phyloP scores from a whole-genome alignment of 2,797 vertebrate genomes.

The Brachyrhaphis roseni region DNA sequence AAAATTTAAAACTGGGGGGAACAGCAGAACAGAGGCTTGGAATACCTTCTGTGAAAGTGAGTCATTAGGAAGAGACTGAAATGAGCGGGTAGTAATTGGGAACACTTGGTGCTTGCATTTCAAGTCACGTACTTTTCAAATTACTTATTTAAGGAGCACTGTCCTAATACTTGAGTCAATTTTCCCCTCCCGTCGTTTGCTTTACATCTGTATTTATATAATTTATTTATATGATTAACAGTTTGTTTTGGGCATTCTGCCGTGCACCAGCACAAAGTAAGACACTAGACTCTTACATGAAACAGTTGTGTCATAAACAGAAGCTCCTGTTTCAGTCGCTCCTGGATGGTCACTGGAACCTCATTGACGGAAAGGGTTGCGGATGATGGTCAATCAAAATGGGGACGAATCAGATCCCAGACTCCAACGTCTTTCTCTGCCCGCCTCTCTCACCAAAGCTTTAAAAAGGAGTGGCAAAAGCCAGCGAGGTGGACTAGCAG shows the following conservation, averaged over 20 bases:
- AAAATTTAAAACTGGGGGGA: no score
- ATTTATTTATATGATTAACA: slow-evolving; percentile 24
- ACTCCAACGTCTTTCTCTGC: background rate
- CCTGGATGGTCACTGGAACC: background rate
- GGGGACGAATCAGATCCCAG: background rate
- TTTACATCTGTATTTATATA: slow-evolving; percentile 19
- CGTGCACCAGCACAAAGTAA: background rate
- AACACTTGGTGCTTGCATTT: slow-evolving; percentile 6
- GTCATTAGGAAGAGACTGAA: slow-evolving; percentile 62
- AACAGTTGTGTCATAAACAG: background rate
- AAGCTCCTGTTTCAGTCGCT: background rate
- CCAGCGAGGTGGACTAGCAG: background rate
- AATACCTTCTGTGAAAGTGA: slow-evolving; percentile 49
- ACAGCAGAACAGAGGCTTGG: slow-evolving; percentile 31
- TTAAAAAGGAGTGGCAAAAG: background rate
- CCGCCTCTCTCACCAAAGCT: background rate
- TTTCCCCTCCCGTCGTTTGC: background rate
- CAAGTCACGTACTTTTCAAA: slow-evolving; percentile 18
- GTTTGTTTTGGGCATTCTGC: background rate
- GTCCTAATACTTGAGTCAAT: slow-evolving; percentile 35
- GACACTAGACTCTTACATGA: background rate
- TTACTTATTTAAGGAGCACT: slow-evolving; percentile 15
- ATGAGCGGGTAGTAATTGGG: slow-evolving; percentile 59
- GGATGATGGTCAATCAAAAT: background rate
- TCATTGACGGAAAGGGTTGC: background rate